phyloP scores from a whole-genome alignment of 2,797 vertebrate species.

The Siniperca undulata region DNA sequence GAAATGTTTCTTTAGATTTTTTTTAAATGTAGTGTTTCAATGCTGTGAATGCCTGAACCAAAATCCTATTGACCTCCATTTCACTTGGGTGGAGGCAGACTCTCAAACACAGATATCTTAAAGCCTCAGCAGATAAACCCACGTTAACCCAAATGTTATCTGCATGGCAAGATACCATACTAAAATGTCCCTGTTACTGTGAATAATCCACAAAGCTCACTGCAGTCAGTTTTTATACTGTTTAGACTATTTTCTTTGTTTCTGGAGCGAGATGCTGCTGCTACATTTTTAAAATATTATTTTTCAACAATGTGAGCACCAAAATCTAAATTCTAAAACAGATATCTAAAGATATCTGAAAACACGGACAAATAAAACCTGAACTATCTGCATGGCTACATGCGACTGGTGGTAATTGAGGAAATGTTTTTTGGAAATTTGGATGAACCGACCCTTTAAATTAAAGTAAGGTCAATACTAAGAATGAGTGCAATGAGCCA shows the following conservation, averaged over 20 bases:
- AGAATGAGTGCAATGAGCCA: not conserved
- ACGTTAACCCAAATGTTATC: not conserved
- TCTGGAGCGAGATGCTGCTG: not conserved
- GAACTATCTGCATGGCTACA: not conserved
- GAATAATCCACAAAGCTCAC: not conserved
- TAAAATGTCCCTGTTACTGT: not conserved
- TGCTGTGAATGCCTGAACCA: not conserved
- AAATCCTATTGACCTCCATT: not conserved
- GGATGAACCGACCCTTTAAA: not conserved
- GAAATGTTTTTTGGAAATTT: not conserved
- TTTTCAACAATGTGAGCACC: not conserved
- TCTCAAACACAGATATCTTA: not conserved
- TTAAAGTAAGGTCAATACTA: not conserved
- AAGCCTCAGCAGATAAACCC: not conserved
- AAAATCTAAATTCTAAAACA: not conserved
- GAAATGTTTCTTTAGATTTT: not conserved
- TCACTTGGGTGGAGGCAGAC: not conserved
- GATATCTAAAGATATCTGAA: not conserved
- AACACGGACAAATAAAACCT: not conserved
- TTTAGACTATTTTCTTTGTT: not conserved
- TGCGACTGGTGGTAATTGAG: not conserved
- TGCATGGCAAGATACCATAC: too few species aligned
- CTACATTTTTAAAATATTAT: not conserved
- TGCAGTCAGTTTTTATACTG: not conserved
- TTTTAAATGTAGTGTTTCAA: not conserved